Percentiles rank a stretch among this genome's conserved stretches.
Evolutionary conservation across 2,888 invertebrate genomes (phyloP).

Genomic region (Ptilodon capucinus): DNA sequence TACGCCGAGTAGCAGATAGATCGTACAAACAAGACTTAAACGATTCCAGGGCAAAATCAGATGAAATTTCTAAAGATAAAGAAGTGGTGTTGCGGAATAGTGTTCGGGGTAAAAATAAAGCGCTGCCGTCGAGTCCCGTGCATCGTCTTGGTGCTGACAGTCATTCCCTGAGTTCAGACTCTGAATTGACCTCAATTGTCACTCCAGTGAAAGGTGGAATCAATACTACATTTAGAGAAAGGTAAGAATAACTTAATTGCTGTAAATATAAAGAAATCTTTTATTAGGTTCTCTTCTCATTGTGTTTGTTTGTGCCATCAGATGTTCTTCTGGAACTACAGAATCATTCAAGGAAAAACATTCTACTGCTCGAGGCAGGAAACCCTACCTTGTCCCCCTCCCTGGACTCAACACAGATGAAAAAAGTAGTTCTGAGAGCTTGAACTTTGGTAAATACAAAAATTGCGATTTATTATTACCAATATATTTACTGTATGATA

Average conservation of each 20-base stretch:
- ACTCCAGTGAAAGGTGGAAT: conserved; percentile 83
- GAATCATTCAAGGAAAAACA: conserved; percentile 70
- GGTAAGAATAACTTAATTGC: conserved; percentile 64
- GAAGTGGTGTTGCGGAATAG: conserved; percentile 45
- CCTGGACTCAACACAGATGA: conserved; percentile 84
- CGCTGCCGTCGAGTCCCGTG: conserved; percentile 62
- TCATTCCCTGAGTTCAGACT: conserved; percentile 88
- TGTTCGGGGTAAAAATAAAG: conserved; percentile 60
- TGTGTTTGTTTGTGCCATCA: conserved; percentile 29
- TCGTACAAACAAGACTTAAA: conserved; percentile 49
- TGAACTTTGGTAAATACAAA: conserved; percentile 84
- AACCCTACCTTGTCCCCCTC: conserved; percentile 70
- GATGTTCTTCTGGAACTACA: conserved; percentile 66
- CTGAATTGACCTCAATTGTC: conserved; percentile 85
- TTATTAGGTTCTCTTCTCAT: conserved; percentile 3
- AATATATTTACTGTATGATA: background rate
- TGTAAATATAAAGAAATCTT: background rate
- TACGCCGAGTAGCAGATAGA: conserved; percentile 52
- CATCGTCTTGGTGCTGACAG: conserved; percentile 66
- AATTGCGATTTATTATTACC: too few relatives aligned
- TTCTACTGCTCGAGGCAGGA: conserved; percentile 52
- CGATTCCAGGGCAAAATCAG: conserved; percentile 41
- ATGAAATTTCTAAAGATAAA: conserved; percentile 51
- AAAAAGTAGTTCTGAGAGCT: conserved; percentile 92
- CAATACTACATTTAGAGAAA: conserved; percentile 81